These are phyloP conservation scores for Pristionchus mayeri DNA, from an alignment of 2,888 invertebrate genomes.

Conservation along the genomic window DNA sequence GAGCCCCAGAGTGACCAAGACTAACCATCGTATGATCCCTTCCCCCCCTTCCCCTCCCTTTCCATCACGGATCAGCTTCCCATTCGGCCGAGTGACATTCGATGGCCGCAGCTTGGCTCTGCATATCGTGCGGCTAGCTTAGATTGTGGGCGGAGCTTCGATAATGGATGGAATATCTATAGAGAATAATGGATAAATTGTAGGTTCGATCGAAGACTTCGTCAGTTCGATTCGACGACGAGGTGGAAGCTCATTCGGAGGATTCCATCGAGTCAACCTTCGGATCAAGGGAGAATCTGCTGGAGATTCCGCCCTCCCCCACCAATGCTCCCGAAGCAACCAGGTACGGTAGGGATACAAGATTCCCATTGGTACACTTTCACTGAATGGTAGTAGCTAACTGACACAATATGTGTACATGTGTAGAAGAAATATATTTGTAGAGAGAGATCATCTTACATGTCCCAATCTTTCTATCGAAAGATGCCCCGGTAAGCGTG, in stretches of 20 bases:
- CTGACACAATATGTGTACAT: background rate
- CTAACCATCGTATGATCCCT: background rate
- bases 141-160: slow-evolving; percentile 22
- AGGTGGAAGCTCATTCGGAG: slow-evolving; percentile 37
- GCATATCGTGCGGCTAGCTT: slow-evolving; percentile 19
- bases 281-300: slow-evolving; percentile 53
- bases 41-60: background rate
- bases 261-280: slow-evolving; percentile 50
- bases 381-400: slow-evolving; percentile 41
- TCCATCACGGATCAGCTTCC: no score
- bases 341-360: slow-evolving; percentile 24
- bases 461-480: slow-evolving; percentile 49
- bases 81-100: background rate
- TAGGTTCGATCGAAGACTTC: slow-evolving; percentile 51
- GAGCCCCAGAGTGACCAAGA: background rate
- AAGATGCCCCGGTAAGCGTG: slow-evolving; percentile 45
- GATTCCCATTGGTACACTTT: slow-evolving; percentile 1
- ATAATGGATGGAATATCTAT: background rate
- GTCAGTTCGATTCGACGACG: slow-evolving; percentile 55
- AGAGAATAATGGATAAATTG: background rate
- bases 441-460: slow-evolving; percentile 45
- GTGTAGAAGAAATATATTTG: background rate
- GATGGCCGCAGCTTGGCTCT: slow-evolving; percentile 3
- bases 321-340: background rate
- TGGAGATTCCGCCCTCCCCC: slow-evolving; percentile 46